Evolutionary conservation across 2,797 vertebrate genomes (phyloP), one percentile per base, ranked within the genome.

Genomic region (Melanotaenia maccullochi): DNA sequence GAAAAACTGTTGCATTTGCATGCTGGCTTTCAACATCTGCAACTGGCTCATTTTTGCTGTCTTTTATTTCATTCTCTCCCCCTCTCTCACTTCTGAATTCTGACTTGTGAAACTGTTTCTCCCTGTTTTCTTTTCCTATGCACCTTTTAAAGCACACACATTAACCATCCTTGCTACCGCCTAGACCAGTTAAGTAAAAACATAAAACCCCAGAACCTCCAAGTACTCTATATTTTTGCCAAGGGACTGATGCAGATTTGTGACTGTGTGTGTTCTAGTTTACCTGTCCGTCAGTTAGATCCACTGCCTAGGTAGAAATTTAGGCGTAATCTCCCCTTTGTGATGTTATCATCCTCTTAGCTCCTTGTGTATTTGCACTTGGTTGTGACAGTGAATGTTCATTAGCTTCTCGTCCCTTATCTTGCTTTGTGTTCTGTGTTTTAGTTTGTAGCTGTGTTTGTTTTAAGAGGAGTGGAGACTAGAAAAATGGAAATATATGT

Each of bases 81-180:
- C 4, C 32, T 38, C 57, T 76, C 22, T 84, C 71, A 95, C 94
- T 95, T 87, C 87, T 88, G 78, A 91, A 91, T 85, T 96, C 96
- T 98, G 96, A 98, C 96, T 95, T 97, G 96, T 94, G 93, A 98
- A 93, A 97, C 95, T 98, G 95, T 98, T 94, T 97, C 95, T 97
- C 93, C 93, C 94, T 95, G 95, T 94, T 97, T 97, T 97, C 95
- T 96, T 96, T 96, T 94, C 92, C 94, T 93, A 89, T 91, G 93
- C 97, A 97, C 96, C 95, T 96, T 36, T 47, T 97, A 96, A 98
- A 99, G 98, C 97, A 99, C 98, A 97, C 97, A 99, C 96, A 99
- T 99, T 97, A 99, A 97, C 94, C 97, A 99, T 97, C 98, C 97
- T 97, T 99, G 98, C 97, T 99, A 99, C 98, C 97, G 97, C 96